Base-by-base conservation (phyloP, 2,888 invertebrate genomes). In the Polydrusus cervinus region DNA sequence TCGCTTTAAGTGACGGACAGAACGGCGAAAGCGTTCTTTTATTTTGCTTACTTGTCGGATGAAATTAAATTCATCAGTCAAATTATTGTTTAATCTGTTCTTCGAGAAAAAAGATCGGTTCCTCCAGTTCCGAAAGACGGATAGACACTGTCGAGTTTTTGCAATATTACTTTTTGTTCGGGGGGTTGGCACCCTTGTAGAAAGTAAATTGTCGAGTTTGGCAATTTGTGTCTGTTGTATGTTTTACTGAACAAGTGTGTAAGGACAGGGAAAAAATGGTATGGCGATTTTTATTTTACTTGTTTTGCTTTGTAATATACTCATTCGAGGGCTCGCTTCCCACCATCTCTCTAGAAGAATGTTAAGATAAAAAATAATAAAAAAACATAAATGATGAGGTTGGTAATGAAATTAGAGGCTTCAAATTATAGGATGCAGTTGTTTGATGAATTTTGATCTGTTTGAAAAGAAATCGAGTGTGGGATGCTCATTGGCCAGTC, bases 61-160 rank as follows among this genome's bases (percentile, higher is more conserved):
- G 45, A 78, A 79, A 80, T 80, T 80, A 77, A 80, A 80, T 80
- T 77, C 79, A 79, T 80, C 79, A 76, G 74, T 79, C 77, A 79
- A 78, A 78, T 78, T 76, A 79, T 77, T 76, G 77, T 80, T 76
- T 79, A 79, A 79, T 79, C 78, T 65, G 68, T 57, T 60, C 49
- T 34, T 34, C 34, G 34, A 34, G 45, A 38, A 43, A 65, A 72
- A 72, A 66, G 60, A 72, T 53, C 47, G 60, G 34, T 18, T 49
- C 30, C 49, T 34, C 60, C 34, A 8, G 34, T 25, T 18, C 7
- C 45, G 66, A 25, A 47, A 53, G 53, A 66, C 45, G 47, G 66
- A 64, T 71, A 57, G 49, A 16, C 67, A 45, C 70, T 49, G 71
- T 67, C 69, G 68, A 67, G 69, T 45, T 25, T 20, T 53, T 25